Conservation (phyloP, 2,113 vertebrate species). For the Misgurnus mizolepis region DNA sequence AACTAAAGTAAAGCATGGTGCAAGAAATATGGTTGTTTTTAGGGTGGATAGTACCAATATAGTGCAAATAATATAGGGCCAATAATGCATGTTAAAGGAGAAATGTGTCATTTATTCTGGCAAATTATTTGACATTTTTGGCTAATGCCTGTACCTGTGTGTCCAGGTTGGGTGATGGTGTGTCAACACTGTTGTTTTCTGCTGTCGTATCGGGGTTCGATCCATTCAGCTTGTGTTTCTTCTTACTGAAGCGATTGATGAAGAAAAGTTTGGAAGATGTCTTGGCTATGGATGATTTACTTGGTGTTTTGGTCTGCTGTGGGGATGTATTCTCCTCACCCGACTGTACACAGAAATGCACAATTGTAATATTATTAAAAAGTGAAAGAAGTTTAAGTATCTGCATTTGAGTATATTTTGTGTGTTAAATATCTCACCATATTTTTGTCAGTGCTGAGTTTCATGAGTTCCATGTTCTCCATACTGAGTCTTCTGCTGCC, state of each 20-base stretch:
- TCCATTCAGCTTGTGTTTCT: slow-evolving; percentile 81
- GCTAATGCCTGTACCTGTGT: slow-evolving; percentile 60
- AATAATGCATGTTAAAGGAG: too few species aligned
- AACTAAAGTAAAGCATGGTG: too few species aligned
- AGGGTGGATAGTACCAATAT: too few species aligned
- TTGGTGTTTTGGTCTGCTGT: slow-evolving; percentile 81
- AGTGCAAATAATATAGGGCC: too few species aligned
- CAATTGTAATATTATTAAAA: too few species aligned
- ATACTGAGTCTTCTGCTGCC: slow-evolving; percentile 76
- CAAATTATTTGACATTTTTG: too few species aligned
- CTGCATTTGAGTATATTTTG: neutral
- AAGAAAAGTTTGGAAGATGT: slow-evolving; percentile 90
- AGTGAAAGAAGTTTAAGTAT: neutral
- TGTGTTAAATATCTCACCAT: slow-evolving; percentile 33
- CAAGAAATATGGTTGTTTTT: too few species aligned
- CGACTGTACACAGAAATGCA: neutral
- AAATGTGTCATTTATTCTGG: too few species aligned
- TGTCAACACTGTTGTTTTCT: slow-evolving; percentile 74
- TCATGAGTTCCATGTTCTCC: slow-evolving; percentile 87
- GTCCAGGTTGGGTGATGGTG: slow-evolving; percentile 55
- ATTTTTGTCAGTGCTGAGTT: slow-evolving; percentile 79
- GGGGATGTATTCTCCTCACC: slow-evolving; percentile 76
- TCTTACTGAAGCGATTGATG: slow-evolving; percentile 86
- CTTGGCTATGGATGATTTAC: slow-evolving; percentile 80
- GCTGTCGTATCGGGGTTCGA: slow-evolving; percentile 69